A percentile compares a stretch with the other conserved stretches of the same genome.
These are phyloP conservation scores for Sitodiplosis mosellana DNA, from an alignment of 1,140 invertebrate genomes.

Conservation along the genomic window DNA sequence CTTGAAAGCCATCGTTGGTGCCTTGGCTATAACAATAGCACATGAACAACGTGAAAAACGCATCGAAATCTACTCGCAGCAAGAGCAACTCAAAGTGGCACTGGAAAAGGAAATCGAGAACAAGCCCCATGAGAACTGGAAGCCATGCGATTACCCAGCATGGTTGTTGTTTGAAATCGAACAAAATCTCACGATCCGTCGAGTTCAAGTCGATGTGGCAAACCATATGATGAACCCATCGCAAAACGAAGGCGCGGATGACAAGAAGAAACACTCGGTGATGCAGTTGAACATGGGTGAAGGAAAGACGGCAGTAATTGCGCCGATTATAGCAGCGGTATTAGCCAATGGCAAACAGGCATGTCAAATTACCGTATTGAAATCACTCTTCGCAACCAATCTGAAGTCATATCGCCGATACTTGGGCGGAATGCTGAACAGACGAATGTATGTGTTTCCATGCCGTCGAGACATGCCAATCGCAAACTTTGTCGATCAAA, in stretches of 20 bases:
- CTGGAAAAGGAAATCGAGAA: not conserved
- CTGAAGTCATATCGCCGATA: not conserved
- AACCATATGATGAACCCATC: not conserved
- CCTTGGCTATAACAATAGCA: not conserved
- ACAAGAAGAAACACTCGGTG: not conserved
- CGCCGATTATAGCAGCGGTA: not conserved
- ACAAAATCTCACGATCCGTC: not conserved
- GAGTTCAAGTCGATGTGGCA: not conserved
- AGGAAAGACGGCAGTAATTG: not conserved
- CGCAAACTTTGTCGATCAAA: not conserved
- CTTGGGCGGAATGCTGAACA: not conserved
- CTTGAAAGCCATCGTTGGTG: not conserved
- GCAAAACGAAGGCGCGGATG: too few relatives aligned
- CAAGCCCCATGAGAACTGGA: not conserved
- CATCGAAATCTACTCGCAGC: not conserved
- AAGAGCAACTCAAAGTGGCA: not conserved
- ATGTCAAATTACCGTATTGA: not conserved
- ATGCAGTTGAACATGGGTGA: not conserved
- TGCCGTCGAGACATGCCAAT: not conserved
- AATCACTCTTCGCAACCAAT: not conserved
- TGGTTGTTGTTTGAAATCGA: not conserved
- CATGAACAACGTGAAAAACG: not conserved
- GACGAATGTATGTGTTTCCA: not conserved
- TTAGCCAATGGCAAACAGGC: not conserved
- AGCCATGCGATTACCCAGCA: not conserved